Percentiles rank a stretch among this genome's conserved stretches.
phyloP scores from a whole-genome alignment of 2,888 invertebrate genomes.

The Polyommatus iphigenia region DNA sequence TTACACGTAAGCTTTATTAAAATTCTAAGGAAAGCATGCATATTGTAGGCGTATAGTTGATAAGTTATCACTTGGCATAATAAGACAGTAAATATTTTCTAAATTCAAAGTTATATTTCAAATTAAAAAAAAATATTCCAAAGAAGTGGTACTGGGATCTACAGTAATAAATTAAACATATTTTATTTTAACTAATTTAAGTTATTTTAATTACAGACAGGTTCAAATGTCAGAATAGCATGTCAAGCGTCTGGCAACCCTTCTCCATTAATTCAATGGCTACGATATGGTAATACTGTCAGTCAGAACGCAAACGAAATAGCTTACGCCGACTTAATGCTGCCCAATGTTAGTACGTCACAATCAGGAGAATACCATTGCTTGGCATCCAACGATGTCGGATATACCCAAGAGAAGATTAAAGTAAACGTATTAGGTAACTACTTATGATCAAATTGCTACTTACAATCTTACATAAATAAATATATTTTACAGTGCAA shows the following conservation, averaged over 20 bases:
- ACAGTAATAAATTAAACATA: too few relatives aligned
- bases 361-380: constrained; percentile 79
- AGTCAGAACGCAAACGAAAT: constrained; percentile 50
- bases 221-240: constrained; percentile 55
- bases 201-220: constrained; percentile 50
- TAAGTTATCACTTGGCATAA: too few relatives aligned
- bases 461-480: too few relatives aligned
- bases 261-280: constrained; percentile 80
- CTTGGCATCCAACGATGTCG: constrained; percentile 78
- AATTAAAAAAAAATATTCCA: neutral
- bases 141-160: too few relatives aligned
- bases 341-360: constrained; percentile 49
- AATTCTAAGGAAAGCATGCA: too few relatives aligned
- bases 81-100: neutral
- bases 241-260: constrained; percentile 82
- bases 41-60: too few relatives aligned
- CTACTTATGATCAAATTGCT: constrained; percentile 30
- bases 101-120: neutral
- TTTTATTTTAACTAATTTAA: too few relatives aligned
- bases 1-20: neutral
- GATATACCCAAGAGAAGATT: constrained; percentile 60
- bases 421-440: constrained; percentile 67
- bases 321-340: constrained; percentile 57
- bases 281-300: constrained; percentile 64
- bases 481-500: too few relatives aligned